Evolutionary conservation across 2,113 vertebrate genomes (phyloP).

Genomic region (Trichechus manatus): DNA sequence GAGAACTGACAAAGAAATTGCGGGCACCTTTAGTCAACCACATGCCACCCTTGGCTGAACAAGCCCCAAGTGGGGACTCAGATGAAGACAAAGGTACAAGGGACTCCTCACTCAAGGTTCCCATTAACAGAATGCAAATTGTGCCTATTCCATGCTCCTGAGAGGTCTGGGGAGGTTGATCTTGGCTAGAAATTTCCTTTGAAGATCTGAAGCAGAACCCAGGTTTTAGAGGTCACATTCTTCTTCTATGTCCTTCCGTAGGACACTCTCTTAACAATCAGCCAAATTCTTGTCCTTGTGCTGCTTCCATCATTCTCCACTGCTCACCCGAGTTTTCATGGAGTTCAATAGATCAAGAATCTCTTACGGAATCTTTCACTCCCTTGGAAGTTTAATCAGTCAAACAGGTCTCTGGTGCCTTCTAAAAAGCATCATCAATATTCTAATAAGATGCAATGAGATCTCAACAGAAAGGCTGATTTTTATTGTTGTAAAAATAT

Average conservation of each 20-base stretch:
- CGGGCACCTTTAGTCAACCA: no score
- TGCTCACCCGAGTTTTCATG: neutral
- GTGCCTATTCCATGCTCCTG: neutral
- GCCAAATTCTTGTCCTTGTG: neutral
- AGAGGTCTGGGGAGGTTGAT: no score
- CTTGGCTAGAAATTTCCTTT: neutral
- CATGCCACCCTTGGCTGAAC: neutral
- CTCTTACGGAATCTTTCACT: neutral
- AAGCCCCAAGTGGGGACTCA: neutral
- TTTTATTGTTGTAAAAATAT: neutral
- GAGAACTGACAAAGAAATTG: neutral
- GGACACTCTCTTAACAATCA: neutral
- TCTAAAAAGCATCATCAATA: neutral
- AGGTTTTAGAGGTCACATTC: neutral
- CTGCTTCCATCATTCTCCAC: neutral
- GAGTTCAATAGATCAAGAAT: neutral
- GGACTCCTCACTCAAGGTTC: neutral
- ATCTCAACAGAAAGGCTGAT: neutral
- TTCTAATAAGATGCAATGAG: constrained; percentile 38
- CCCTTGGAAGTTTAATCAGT: neutral
- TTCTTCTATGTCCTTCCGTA: neutral
- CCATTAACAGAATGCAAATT: neutral
- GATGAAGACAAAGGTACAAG: neutral
- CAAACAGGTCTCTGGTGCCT: neutral
- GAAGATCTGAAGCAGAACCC: neutral